A percentile compares a stretch with the other conserved stretches of the same genome.
These are phyloP conservation scores for Anolis apletophallus DNA, from an alignment of 2,797 vertebrate species.

Conservation along the genomic window DNA sequence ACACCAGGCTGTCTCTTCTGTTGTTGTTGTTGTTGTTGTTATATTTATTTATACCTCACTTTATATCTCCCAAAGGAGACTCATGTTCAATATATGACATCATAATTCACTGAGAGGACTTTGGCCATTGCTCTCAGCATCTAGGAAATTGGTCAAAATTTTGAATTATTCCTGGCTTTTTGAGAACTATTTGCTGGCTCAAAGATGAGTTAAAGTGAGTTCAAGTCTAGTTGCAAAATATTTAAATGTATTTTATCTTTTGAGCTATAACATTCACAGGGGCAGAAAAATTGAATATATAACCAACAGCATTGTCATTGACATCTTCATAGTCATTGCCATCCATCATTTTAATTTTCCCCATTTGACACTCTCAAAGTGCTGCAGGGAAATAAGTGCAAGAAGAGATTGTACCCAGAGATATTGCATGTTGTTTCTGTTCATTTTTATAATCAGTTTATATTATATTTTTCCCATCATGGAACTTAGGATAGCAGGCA, in stretches of 20 bases:
- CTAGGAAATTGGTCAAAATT: background rate
- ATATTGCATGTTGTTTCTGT: background rate
- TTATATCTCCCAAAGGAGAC: too few species aligned
- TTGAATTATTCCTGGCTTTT: background rate
- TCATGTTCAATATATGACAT: too few species aligned
- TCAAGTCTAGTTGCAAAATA: background rate
- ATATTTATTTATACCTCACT: too few species aligned
- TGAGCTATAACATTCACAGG: background rate
- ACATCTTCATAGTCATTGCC: too few species aligned
- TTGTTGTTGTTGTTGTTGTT: too few species aligned
- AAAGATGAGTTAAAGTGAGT: background rate
- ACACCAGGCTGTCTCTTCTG: too few species aligned
- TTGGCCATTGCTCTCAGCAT: background rate
- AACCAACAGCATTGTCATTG: too few species aligned
- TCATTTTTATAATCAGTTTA: background rate
- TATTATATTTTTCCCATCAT: background rate
- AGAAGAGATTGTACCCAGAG: background rate
- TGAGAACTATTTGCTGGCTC: background rate
- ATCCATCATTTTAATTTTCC: too few species aligned
- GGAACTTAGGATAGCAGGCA: background rate
- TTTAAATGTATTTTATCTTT: background rate
- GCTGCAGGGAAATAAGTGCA: background rate
- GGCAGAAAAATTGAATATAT: background rate
- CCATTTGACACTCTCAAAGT: background rate
- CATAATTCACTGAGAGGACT: too few species aligned